Evolutionary conservation across 1,140 invertebrate genomes (phyloP).

Genomic region (Homalodisca vitripennis): DNA sequence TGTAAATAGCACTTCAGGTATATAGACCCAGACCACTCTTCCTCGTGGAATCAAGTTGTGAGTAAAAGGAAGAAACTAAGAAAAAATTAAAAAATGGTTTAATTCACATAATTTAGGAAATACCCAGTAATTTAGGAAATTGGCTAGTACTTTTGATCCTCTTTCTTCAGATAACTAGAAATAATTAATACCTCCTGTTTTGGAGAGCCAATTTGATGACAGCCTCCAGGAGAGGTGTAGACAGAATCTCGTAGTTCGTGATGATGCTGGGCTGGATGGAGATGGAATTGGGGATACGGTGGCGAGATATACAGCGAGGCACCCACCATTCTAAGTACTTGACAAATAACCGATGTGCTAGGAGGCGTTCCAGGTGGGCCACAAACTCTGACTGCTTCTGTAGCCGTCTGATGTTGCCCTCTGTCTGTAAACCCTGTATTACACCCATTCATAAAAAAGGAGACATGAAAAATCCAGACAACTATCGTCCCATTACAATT

Average conservation of each 20-base stretch:
- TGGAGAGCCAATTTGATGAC: slow-evolving; percentile 15
- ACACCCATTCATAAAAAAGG: too few species aligned
- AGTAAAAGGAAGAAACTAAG: too few species aligned
- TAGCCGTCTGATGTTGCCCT: slow-evolving; percentile 47
- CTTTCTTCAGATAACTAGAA: too few species aligned
- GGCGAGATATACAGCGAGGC: background rate
- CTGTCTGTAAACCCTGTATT: slow-evolving; percentile 43
- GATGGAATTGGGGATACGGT: background rate
- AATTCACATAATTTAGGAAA: too few species aligned
- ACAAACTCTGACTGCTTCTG: slow-evolving; percentile 50
- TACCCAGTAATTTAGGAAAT: too few species aligned
- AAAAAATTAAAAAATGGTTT: too few species aligned
- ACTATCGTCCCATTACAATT: too few species aligned
- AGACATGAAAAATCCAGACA: background rate
- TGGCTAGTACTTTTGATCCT: too few species aligned
- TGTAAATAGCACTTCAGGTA: too few species aligned
- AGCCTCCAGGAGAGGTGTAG: background rate
- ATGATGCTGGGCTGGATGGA: slow-evolving; percentile 7
- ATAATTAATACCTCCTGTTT: background rate
- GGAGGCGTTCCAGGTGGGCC: slow-evolving; percentile 46
- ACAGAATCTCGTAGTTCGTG: background rate
- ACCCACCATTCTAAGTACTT: slow-evolving; percentile 7
- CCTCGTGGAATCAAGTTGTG: too few species aligned
- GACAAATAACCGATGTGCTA: slow-evolving; percentile 28
- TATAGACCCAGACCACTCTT: too few species aligned